Evolutionary conservation across 2,113 vertebrate genomes (phyloP).

Genomic region (Lamprologus tigripictilis): DNA sequence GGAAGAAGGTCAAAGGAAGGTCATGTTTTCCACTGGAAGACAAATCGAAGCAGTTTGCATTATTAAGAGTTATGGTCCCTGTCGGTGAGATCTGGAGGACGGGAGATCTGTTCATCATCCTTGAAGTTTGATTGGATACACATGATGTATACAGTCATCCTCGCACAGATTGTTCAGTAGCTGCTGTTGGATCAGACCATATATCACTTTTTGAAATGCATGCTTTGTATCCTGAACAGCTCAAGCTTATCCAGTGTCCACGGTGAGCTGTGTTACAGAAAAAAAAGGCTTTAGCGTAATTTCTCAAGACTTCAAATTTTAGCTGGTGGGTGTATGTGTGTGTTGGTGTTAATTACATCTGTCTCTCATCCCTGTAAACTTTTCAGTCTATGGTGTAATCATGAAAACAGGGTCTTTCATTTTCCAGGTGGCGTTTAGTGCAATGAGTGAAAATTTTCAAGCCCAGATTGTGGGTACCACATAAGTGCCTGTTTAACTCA

Average conservation of each 20-base stretch:
- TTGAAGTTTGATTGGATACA: slow-evolving; percentile 39
- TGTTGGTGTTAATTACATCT: neutral
- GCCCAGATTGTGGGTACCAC: neutral
- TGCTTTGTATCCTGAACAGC: neutral
- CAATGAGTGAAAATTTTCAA: neutral
- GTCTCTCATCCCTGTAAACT: neutral
- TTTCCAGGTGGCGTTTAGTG: neutral
- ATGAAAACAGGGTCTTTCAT: neutral
- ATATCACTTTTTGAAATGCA: slow-evolving; percentile 18
- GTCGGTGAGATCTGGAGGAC: neutral
- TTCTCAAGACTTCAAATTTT: neutral
- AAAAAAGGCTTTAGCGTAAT: neutral
- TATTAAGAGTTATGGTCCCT: slow-evolving; percentile 15
- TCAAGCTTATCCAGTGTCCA: slow-evolving; percentile 5
- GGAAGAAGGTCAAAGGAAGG: slow-evolving; percentile 41
- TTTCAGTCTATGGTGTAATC: neutral
- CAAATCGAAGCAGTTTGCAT: neutral
- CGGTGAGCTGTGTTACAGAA: neutral
- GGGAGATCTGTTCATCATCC: slow-evolving; percentile 27
- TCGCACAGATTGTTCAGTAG: neutral
- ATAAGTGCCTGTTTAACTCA: neutral
- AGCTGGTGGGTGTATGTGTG: neutral
- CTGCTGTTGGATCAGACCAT: neutral
- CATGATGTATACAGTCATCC: slow-evolving; percentile 7
- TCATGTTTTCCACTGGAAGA: slow-evolving; percentile 2